These are phyloP conservation scores for Syngnathus typhle DNA, from an alignment of 2,113 vertebrate species.

Conservation along the genomic window DNA sequence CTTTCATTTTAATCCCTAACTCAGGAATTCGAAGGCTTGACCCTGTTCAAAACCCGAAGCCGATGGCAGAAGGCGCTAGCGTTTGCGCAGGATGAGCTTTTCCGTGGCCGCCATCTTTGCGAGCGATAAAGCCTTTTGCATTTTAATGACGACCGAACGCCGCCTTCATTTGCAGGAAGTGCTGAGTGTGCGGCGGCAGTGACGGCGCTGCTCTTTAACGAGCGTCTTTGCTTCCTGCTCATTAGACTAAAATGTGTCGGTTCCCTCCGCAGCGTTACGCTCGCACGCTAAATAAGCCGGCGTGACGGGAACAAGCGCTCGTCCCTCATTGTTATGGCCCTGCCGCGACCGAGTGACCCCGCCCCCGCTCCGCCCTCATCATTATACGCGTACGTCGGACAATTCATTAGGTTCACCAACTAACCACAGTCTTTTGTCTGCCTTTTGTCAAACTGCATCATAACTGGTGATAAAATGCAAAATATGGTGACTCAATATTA, in stretches of 20 bases:
- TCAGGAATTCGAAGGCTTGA: no score
- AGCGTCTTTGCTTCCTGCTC: constrained; percentile 69
- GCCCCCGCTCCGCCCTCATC: background rate
- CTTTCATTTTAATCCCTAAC: no score
- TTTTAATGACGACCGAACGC: constrained; percentile 74
- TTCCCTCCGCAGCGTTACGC: constrained; percentile 72
- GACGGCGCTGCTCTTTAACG: constrained; percentile 57
- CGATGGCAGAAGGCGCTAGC: constrained; percentile 52
- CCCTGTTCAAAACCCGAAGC: background rate
- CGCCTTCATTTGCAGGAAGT: constrained; percentile 77
- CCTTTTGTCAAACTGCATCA: no score
- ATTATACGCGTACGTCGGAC: constrained; percentile 28
- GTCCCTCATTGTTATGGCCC: constrained; percentile 74
- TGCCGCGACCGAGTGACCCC: constrained; percentile 29
- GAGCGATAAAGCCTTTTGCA: constrained; percentile 72
- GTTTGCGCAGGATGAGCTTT: constrained; percentile 65
- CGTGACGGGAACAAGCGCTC: constrained; percentile 68
- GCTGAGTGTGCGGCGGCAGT: constrained; percentile 71
- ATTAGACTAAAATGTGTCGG: constrained; percentile 75
- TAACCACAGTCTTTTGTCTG: no score
- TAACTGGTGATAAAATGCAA: background rate
- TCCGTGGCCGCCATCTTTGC: constrained; percentile 59
- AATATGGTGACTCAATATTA: background rate
- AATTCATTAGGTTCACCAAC: background rate
- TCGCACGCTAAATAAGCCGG: constrained; percentile 69